These are phyloP conservation scores for Drosophila grimshawi DNA, from an alignment of 1,140 invertebrate species.

Conservation along the genomic window DNA sequence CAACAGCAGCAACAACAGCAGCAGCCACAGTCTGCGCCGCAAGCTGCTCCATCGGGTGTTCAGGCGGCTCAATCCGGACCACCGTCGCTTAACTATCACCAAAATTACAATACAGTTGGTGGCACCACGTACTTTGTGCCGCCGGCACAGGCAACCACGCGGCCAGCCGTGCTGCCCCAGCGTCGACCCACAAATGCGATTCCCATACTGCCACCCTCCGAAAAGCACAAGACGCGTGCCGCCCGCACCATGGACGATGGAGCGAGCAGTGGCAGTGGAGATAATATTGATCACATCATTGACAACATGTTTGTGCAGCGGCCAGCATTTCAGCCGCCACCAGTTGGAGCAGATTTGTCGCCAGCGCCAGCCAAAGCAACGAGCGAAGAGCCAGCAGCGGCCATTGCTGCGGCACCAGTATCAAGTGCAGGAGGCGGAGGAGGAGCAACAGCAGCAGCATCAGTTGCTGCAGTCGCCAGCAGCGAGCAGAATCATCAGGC, in stretches of 20 bases:
- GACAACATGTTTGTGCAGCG: slow-evolving; percentile 88
- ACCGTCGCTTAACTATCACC: slow-evolving; percentile 63
- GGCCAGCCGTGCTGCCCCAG: slow-evolving; percentile 76
- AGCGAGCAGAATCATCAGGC: slow-evolving; percentile 63
- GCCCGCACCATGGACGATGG: slow-evolving; percentile 21
- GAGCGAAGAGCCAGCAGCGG: slow-evolving; percentile 31
- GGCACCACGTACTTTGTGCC: slow-evolving; percentile 84
- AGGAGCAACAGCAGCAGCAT: slow-evolving; percentile 2
- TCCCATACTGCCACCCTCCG: slow-evolving; percentile 84
- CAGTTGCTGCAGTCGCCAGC: not conserved
- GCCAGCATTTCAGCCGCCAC: slow-evolving; percentile 81
- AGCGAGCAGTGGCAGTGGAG: slow-evolving; percentile 69
- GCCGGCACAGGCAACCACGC: slow-evolving; percentile 66
- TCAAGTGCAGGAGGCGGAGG: not conserved
- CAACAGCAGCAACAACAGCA: slow-evolving; percentile 40
- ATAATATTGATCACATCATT: slow-evolving; percentile 87
- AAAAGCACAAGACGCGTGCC: slow-evolving; percentile 70
- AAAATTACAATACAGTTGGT: slow-evolving; percentile 82
- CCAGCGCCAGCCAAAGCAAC: slow-evolving; percentile 12
- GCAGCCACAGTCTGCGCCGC: slow-evolving; percentile 49
- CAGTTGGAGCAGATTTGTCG: slow-evolving; percentile 11
- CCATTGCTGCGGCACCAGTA: slow-evolving; percentile 6
- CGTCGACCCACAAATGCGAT: slow-evolving; percentile 84
- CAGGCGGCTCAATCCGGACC: slow-evolving; percentile 46
- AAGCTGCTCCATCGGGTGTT: slow-evolving; percentile 31